A percentile compares a stretch with the other conserved stretches of the same genome.
phyloP scores from a whole-genome alignment of 2,797 vertebrate genomes.

The Falco naumanni region DNA sequence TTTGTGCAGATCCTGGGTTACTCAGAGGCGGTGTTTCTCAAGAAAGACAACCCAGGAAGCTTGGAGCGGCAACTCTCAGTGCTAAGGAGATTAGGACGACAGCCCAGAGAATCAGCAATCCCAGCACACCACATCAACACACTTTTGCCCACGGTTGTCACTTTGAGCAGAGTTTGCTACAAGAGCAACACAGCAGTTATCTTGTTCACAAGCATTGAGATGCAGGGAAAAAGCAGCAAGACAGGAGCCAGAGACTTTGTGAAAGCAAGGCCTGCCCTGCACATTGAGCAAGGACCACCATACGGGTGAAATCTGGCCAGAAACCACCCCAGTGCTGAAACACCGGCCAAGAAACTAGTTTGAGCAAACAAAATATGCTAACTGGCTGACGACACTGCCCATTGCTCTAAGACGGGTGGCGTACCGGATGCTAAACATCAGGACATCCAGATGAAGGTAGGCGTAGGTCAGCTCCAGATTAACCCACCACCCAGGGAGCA shows the following conservation, averaged over 20 bases:
- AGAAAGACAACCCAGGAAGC: neutral
- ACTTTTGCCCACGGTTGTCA: neutral
- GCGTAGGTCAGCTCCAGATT: neutral
- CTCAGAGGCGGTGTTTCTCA: neutral
- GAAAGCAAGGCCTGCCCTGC: neutral
- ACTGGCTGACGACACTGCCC: neutral
- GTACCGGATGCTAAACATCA: neutral
- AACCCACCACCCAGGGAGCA: neutral
- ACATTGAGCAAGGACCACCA: neutral
- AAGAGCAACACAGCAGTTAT: neutral
- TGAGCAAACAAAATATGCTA: neutral
- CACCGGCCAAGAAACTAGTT: neutral
- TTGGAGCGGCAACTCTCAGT: neutral
- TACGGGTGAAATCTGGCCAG: neutral
- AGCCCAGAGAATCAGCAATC: neutral
- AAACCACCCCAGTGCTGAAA: neutral
- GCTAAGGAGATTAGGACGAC: neutral
- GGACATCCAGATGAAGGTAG: neutral
- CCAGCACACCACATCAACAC: neutral
- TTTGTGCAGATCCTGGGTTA: neutral
- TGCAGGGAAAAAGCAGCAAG: neutral
- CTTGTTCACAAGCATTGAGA: neutral
- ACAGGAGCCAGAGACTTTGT: rapidly evolving
- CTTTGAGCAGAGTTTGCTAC: neutral
- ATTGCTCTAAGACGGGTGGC: neutral